phyloP scores from a whole-genome alignment of 2,888 invertebrate species.

The Platycheirus albimanus region DNA sequence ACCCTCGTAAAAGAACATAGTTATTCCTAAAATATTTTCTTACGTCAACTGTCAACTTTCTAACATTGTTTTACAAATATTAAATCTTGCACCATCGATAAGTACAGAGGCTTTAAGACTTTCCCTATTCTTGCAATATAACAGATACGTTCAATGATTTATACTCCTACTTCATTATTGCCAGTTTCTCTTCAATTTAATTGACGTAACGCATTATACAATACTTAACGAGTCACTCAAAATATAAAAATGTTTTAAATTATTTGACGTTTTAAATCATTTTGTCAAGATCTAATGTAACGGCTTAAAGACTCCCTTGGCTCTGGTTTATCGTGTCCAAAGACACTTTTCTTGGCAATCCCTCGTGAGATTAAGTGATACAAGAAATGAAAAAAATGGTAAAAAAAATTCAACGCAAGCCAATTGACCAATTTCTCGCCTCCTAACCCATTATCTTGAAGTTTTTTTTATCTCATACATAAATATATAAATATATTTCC shows the following conservation, averaged over 20 bases:
- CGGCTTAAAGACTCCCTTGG: conserved; percentile 4
- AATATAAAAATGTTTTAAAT: not conserved
- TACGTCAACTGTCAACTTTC: no score
- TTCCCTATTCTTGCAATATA: no score
- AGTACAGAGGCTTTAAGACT: no score
- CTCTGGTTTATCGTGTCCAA: not conserved
- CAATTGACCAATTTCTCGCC: conserved; percentile 42
- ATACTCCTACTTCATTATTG: no score
- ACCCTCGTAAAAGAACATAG: no score
- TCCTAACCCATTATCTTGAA: not conserved
- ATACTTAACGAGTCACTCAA: not conserved
- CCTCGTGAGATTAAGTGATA: conserved; percentile 7
- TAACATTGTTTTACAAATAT: no score
- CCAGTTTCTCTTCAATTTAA: no score
- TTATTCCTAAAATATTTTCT: no score
- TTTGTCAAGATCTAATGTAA: no score
- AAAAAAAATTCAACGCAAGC: conserved; percentile 3
- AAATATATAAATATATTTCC: not conserved
- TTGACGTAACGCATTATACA: no score
- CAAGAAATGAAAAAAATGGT: not conserved
- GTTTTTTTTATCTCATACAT: not conserved
- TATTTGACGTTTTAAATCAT: not conserved
- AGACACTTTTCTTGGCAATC: conserved; percentile 32
- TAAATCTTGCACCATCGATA: no score
- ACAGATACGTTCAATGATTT: no score